phyloP scores from a whole-genome alignment of 2,113 vertebrate genomes.

The Rattus norvegicus region GRCr8 NC_086029.1:45453501-45454000 shows the following conservation, averaged over 20 bases:
- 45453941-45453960: background rate
- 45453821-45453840: background rate
- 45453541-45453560: too few species aligned
- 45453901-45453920: background rate
- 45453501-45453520: too few species aligned
- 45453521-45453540: too few species aligned
- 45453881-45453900: background rate
- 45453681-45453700: fast-evolving
- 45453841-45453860: background rate
- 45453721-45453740: background rate
- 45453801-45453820: background rate
- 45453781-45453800: background rate
- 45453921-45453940: background rate
- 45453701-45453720: background rate
- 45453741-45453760: background rate
- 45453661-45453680: fast-evolving
- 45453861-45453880: too few species aligned
- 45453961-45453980: background rate
- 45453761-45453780: background rate
- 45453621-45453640: fast-evolving
- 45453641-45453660: background rate
- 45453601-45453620: background rate
- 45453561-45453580: too few species aligned
- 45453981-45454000: background rate
- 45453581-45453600: too few species aligned